A percentile compares a stretch with the other conserved stretches of the same genome.
Evolutionary conservation across 64 coral and sea anemone species (phyloP).

Genomic region (Pocillopora damicornis): DNA sequence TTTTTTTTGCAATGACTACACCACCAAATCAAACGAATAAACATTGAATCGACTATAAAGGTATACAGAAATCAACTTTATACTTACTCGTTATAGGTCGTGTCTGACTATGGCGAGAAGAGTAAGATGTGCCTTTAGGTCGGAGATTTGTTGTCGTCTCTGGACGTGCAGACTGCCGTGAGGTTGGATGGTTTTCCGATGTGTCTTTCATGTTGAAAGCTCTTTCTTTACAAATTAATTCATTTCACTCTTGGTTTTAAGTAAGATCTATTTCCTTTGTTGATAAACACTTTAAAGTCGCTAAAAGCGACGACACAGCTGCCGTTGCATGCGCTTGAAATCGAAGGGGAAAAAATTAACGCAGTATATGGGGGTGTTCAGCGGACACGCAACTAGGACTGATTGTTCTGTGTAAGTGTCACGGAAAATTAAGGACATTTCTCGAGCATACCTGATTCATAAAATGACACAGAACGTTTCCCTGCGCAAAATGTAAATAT

Average conservation of each 20-base stretch:
- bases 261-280: background rate
- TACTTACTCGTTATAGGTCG: constrained; percentile 1
- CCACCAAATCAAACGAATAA: background rate
- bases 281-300: background rate
- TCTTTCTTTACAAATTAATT: background rate
- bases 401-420: too few species aligned
- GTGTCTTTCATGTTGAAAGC: constrained; percentile 28
- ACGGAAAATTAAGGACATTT: too few species aligned
- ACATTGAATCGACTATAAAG: background rate
- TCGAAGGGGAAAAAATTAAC: too few species aligned
- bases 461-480: too few species aligned
- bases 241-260: background rate
- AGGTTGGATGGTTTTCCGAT: constrained; percentile 1
- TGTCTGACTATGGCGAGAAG: constrained; percentile 4
- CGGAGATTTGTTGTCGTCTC: background rate
- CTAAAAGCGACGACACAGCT: too few species aligned
- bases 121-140: background rate
- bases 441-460: too few species aligned
- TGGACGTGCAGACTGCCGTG: constrained; percentile 5
- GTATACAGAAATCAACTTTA: background rate
- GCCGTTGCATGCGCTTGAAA: too few species aligned
- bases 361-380: too few species aligned
- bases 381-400: too few species aligned
- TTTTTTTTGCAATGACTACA: background rate
- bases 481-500: too few species aligned